phyloP scores from a whole-genome alignment of 2,113 vertebrate genomes.

The Jaculus jaculus region DNA sequence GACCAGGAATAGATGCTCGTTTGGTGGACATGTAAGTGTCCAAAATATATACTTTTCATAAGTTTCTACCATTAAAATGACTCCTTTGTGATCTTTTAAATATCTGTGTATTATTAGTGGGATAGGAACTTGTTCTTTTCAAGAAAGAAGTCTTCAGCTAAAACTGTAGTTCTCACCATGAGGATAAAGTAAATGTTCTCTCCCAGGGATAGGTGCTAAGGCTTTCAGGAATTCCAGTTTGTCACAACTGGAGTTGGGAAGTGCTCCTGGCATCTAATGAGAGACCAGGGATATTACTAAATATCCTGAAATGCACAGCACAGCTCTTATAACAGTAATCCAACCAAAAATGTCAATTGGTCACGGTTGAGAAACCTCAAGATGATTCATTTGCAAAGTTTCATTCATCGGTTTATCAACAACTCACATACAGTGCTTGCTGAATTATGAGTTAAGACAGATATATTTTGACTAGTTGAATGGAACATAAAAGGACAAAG shows the following conservation, averaged over 20 bases:
- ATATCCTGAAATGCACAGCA: neutral
- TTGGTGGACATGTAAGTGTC: slow-evolving; percentile 18
- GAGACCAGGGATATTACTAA: neutral
- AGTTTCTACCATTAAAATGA: neutral
- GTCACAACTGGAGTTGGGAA: neutral
- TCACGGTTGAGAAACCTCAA: neutral
- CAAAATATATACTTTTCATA: slow-evolving; percentile 25
- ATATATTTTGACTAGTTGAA: slow-evolving; percentile 6
- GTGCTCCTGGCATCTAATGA: neutral
- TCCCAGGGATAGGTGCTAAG: neutral
- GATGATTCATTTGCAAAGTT: neutral
- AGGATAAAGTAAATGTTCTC: neutral
- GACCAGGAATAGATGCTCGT: neutral
- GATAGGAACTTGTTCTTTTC: slow-evolving; percentile 2
- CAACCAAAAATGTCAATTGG: neutral
- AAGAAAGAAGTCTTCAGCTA: slow-evolving; percentile 29
- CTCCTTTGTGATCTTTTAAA: neutral
- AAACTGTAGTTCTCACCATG: neutral
- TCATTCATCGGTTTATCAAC: slow-evolving; percentile 29
- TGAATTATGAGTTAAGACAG: neutral
- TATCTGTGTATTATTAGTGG: neutral
- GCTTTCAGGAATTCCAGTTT: neutral
- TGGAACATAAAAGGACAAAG: slow-evolving; percentile 6
- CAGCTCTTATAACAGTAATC: neutral
- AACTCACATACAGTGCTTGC: neutral